Conservation (phyloP, 2,888 invertebrate species). For the Dasysyrphus albostriatus region DNA sequence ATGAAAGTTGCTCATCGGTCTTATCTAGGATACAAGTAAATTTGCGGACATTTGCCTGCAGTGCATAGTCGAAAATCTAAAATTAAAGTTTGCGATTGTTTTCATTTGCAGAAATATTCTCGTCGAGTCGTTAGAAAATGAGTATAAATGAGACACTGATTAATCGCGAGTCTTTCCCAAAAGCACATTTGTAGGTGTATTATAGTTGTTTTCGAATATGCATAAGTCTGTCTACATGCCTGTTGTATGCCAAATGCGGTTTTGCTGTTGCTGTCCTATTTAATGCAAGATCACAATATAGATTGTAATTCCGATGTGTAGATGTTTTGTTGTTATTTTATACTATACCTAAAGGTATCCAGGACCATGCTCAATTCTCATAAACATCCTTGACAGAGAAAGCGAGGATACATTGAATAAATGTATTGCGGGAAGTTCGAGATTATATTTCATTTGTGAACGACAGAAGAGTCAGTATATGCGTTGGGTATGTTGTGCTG, state of each 20-base stretch:
- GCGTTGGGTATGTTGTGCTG: conserved; percentile 51
- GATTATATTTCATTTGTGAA: conserved; percentile 75
- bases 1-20: conserved; percentile 31
- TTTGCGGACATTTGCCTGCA: conserved; percentile 57
- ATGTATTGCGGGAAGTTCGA: conserved; percentile 73
- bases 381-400: conserved; percentile 59
- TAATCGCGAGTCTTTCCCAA: conserved; percentile 60
- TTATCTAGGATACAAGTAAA: conserved; percentile 42
- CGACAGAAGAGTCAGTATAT: conserved; percentile 60
- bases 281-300: conserved; percentile 71
- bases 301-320: conserved; percentile 56
- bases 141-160: conserved; percentile 75
- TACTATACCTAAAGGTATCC: background rate
- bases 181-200: background rate
- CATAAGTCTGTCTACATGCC: background rate
- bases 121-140: conserved; percentile 58
- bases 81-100: conserved; percentile 68
- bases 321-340: conserved; percentile 39
- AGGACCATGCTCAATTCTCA: conserved; percentile 46
- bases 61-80: conserved; percentile 50
- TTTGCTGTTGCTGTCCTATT: conserved; percentile 49
- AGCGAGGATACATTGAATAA: conserved; percentile 65
- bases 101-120: conserved; percentile 51
- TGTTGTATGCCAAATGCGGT: conserved; percentile 47
- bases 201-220: background rate